Base-by-base conservation (phyloP, 2,797 vertebrate genomes). In the Pelochelys cantorii region DNA sequence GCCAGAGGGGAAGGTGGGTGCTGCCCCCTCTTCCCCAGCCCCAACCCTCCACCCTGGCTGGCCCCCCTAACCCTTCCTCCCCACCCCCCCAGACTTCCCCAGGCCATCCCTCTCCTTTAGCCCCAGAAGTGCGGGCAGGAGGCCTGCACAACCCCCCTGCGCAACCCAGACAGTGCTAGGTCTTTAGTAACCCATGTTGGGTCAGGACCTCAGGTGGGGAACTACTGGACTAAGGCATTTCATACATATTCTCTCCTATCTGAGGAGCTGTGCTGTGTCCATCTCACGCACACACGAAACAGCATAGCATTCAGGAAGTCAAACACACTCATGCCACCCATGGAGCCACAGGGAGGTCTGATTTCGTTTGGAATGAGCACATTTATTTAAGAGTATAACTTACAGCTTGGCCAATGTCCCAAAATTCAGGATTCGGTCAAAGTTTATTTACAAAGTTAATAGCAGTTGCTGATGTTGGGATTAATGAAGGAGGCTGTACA, bases 311-410 rank as follows among this genome's bases (percentile, higher is more conserved):
- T 77, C 74, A 77, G 74, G 37, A 52, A 77, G 74, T 29, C 37
- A 48, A 48, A 75, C 42, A 52, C 7, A 53, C 10, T 25, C 14
- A 8, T 17, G 11, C 1, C 29, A 74, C 11, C 37, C 53, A 78
- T 60, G 59, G n/a, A 85, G 7, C 25, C 75, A 56, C 55, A 25
- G 62, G 53, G 14, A 20, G 27, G 65, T 52, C 81, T 9, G 1
- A 0, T 60, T 84, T 34, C 48, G 89, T 91, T 71, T 48, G 79
- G 75, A 90, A 74, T 83, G 37, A 78, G 20, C 74, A 53, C 11
- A 23, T 88, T 92, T 81, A 91, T 86, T 95, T 87, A 86, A 8
- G 11, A 75, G 57, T 3, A 37, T 65, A 89, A 74, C 27, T 90
- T 37, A 25, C 9, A 57, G 59, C 71, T 65, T 79, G 54, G 52